Conservation (phyloP, 1,140 invertebrate genomes). For the Planococcus citri region DNA sequence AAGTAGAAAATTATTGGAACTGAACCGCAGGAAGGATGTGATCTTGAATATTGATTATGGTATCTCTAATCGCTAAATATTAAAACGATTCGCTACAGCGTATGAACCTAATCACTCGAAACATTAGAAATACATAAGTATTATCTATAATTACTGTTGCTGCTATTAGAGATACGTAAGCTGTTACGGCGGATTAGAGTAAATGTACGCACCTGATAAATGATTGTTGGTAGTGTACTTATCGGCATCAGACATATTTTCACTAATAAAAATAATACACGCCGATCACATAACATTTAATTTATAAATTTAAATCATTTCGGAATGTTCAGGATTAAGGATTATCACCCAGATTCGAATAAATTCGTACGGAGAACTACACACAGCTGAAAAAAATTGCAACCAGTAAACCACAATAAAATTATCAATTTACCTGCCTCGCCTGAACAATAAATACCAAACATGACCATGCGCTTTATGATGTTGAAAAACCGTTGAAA, state of each 20-base stretch:
- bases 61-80: too few relatives aligned
- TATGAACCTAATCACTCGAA: too few relatives aligned
- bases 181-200: background rate
- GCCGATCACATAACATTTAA: background rate
- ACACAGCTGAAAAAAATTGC: background rate
- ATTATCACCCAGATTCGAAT: constrained; percentile 1
- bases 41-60: too few relatives aligned
- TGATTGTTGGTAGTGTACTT: background rate
- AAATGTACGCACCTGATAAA: background rate
- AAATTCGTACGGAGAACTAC: background rate
- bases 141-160: background rate
- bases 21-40: too few relatives aligned
- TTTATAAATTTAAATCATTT: background rate
- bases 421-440: constrained; percentile 6
- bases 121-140: background rate
- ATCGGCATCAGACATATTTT: constrained; percentile 6
- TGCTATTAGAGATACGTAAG: background rate
- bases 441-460: background rate
- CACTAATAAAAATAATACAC: background rate
- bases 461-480: constrained; percentile 6
- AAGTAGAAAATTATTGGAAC: too few relatives aligned
- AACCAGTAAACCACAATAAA: constrained; percentile 3
- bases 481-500: background rate
- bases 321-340: background rate
- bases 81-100: too few relatives aligned